Evolutionary conservation across 2,113 vertebrate genomes (phyloP).

Genomic region (Myrmecophaga tridactyla): DNA sequence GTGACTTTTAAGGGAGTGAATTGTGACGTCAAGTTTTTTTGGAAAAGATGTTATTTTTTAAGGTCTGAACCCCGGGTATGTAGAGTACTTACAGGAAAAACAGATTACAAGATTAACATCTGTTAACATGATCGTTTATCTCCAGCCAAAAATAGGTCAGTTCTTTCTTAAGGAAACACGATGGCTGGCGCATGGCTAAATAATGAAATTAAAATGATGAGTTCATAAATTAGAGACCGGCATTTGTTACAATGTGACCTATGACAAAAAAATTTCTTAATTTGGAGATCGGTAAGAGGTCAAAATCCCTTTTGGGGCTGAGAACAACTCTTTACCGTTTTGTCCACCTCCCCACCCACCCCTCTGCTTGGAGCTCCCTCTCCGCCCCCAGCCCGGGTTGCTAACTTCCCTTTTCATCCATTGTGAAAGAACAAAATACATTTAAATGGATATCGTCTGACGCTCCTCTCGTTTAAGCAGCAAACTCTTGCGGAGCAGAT

Average conservation of each 20-base stretch:
- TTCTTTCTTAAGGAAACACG: slow-evolving; percentile 88
- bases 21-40: slow-evolving; percentile 81
- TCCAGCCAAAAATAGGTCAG: slow-evolving; percentile 89
- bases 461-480: slow-evolving; percentile 14
- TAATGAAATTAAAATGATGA: slow-evolving; percentile 85
- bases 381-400: neutral
- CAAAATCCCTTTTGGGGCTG: slow-evolving; percentile 75
- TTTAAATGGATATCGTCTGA: slow-evolving; percentile 63
- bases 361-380: neutral
- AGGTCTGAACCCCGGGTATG: slow-evolving; percentile 81
- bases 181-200: slow-evolving; percentile 83
- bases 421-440: slow-evolving; percentile 40
- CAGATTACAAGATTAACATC: slow-evolving; percentile 92
- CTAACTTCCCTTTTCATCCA: slow-evolving; percentile 49
- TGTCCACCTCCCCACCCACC: neutral
- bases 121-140: slow-evolving; percentile 89
- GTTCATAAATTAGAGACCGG: slow-evolving; percentile 72
- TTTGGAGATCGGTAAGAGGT: slow-evolving; percentile 78
- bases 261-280: slow-evolving; percentile 62
- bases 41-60: slow-evolving; percentile 74
- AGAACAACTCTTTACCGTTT: slow-evolving; percentile 59
- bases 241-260: slow-evolving; percentile 46
- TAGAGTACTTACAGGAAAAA: slow-evolving; percentile 86
- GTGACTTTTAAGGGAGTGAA: slow-evolving; percentile 65
- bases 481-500: slow-evolving; percentile 51